phyloP scores from a whole-genome alignment of 2,888 invertebrate species.

The Cyclophora albipunctata region DNA sequence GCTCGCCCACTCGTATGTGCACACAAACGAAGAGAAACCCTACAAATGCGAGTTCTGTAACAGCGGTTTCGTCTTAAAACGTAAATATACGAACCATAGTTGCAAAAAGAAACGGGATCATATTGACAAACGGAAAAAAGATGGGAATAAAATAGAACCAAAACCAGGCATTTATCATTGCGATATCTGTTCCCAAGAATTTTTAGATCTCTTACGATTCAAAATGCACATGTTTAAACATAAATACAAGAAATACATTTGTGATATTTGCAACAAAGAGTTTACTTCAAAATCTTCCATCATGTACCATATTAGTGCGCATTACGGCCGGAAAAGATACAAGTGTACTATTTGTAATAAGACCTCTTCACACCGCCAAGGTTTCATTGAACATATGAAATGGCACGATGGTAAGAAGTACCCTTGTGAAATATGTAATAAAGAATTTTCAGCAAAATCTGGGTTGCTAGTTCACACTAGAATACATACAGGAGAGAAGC shows the following conservation, averaged over 20 bases:
- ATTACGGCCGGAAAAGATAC: neutral
- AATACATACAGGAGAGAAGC: neutral
- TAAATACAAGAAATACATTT: slow-evolving; percentile 23
- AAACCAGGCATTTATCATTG: neutral
- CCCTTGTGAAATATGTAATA: neutral
- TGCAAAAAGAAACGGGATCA: too few relatives aligned
- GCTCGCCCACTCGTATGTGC: too few relatives aligned
- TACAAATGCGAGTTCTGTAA: too few relatives aligned
- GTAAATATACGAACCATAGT: too few relatives aligned
- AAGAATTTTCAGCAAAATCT: neutral
- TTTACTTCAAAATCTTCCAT: slow-evolving; percentile 33
- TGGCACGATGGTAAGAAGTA: neutral
- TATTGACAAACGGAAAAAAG: too few relatives aligned
- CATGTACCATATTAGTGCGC: slow-evolving; percentile 20
- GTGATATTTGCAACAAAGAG: slow-evolving; percentile 28
- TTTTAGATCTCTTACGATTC: neutral
- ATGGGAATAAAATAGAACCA: too few relatives aligned
- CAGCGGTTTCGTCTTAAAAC: too few relatives aligned
- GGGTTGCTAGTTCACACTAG: too few relatives aligned
- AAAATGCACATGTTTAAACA: slow-evolving; percentile 2
- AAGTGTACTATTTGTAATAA: too few relatives aligned
- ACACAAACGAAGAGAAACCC: too few relatives aligned
- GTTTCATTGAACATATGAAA: too few relatives aligned
- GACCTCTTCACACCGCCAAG: too few relatives aligned
- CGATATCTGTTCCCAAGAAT: neutral